A percentile compares a stretch with the other conserved stretches of the same genome.
These are phyloP conservation scores for Chloebia gouldiae DNA, from an alignment of 2,113 vertebrate species.

Conservation along the genomic window DNA sequence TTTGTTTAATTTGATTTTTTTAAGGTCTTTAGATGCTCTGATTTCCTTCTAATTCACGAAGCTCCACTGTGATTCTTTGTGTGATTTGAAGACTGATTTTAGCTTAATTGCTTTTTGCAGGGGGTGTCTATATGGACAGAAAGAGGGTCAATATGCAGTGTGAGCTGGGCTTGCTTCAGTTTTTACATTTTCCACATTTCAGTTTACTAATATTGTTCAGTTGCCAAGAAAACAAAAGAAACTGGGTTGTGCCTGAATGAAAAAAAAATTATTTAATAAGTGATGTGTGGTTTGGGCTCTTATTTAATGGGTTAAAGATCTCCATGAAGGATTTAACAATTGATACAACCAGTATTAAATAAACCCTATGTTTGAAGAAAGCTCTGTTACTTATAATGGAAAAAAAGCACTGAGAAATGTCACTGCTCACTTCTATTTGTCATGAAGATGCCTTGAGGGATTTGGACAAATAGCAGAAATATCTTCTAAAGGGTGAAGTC, in stretches of 20 bases:
- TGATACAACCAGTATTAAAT: neutral
- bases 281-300: neutral
- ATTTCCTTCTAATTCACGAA: neutral
- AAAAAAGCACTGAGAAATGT: slow-evolving; percentile 31
- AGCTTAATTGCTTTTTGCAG: neutral
- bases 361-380: neutral
- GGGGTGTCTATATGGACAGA: neutral
- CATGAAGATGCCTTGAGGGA: neutral
- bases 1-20: neutral
- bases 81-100: neutral
- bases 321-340: neutral
- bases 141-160: neutral
- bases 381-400: neutral
- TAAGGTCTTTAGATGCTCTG: neutral
- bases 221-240: neutral
- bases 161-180: neutral
- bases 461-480: neutral
- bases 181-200: neutral
- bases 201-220: neutral
- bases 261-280: neutral
- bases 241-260: neutral
- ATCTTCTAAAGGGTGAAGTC: neutral
- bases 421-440: neutral
- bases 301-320: neutral
- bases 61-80: neutral